A percentile compares a stretch with the other conserved stretches of the same genome.
phyloP scores from a whole-genome alignment of 2,888 invertebrate genomes.

The Azorinus chamasolen region DNA sequence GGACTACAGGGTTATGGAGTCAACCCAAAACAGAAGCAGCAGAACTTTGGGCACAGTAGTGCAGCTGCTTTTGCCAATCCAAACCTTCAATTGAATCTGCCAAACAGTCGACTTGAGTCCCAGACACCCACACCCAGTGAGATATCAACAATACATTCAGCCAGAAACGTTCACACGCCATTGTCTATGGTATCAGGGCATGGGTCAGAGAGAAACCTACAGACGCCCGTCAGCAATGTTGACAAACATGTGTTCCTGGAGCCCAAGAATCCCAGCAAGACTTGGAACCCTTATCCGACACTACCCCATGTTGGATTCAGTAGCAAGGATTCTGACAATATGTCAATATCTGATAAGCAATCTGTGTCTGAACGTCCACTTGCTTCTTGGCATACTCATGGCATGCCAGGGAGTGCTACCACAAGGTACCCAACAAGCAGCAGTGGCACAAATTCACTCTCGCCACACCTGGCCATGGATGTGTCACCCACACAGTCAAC shows the following conservation, averaged over 20 bases:
- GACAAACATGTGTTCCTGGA: conserved; percentile 79
- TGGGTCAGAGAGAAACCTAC: conserved; percentile 67
- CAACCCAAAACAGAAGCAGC: conserved; percentile 51
- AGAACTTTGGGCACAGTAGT: conserved; percentile 60
- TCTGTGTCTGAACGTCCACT: conserved; percentile 44
- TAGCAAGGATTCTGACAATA: conserved; percentile 48
- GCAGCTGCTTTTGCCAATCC: conserved; percentile 58
- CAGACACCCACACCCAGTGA: conserved; percentile 83
- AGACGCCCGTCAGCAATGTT: conserved; percentile 69
- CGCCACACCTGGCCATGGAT: conserved; percentile 80
- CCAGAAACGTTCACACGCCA: conserved; percentile 71
- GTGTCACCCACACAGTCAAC: conserved; percentile 80
- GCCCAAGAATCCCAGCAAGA: conserved; percentile 74
- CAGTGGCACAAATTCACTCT: conserved; percentile 75
- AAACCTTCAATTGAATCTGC: conserved; percentile 67
- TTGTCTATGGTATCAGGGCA: conserved; percentile 64
- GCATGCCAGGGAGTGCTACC: conserved; percentile 64
- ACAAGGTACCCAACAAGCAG: conserved; percentile 75
- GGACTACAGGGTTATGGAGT: conserved; percentile 55
- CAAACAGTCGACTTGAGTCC: conserved; percentile 73
- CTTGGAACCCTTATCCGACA: conserved; percentile 80
- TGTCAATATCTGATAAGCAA: conserved; percentile 57
- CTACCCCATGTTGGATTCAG: conserved; percentile 70
- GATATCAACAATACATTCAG: conserved; percentile 77
- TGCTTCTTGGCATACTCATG: conserved; percentile 59